Conservation (phyloP, 2,113 vertebrate species). For the Perognathus longimembris region DNA sequence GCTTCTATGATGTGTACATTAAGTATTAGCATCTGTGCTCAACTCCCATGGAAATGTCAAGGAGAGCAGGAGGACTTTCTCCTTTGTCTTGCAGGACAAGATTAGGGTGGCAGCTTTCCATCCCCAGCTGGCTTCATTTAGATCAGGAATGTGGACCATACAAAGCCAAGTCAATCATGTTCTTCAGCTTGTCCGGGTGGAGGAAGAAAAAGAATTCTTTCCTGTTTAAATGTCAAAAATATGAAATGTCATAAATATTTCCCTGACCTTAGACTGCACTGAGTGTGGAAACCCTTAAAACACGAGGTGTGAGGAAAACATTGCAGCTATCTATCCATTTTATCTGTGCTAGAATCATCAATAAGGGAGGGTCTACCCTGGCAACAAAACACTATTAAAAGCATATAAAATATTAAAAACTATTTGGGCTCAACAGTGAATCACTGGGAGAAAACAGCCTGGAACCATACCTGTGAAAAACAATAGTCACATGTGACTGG, state of each 20-base stretch:
- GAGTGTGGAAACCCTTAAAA: slow-evolving; percentile 65
- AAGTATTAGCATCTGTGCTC: not conserved
- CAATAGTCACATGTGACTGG: not conserved
- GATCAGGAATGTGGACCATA: slow-evolving; percentile 52
- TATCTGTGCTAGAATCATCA: slow-evolving; percentile 58
- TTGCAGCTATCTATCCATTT: slow-evolving; percentile 55
- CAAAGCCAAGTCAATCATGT: slow-evolving; percentile 62
- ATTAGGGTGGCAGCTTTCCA: slow-evolving; percentile 53
- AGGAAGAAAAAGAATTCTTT: slow-evolving; percentile 39
- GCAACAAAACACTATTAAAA: slow-evolving; percentile 53
- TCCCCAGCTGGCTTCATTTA: slow-evolving; percentile 67
- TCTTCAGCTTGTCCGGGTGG: slow-evolving; percentile 28
- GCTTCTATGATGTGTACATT: not conserved
- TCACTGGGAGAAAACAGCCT: slow-evolving; percentile 29
- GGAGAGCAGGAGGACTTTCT: not conserved
- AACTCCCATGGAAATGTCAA: not conserved
- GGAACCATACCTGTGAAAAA: slow-evolving; percentile 51
- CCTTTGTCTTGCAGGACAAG: slow-evolving; percentile 39
- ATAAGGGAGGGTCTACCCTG: not conserved
- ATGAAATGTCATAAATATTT: slow-evolving; percentile 60
- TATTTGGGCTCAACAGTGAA: slow-evolving; percentile 54
- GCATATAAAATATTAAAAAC: slow-evolving; percentile 57
- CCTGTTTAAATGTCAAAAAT: slow-evolving; percentile 60
- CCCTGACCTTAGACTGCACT: slow-evolving; percentile 41
- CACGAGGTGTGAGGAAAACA: slow-evolving; percentile 68